Conservation (phyloP, 2,888 invertebrate species). For the Anaspis maculata region DNA sequence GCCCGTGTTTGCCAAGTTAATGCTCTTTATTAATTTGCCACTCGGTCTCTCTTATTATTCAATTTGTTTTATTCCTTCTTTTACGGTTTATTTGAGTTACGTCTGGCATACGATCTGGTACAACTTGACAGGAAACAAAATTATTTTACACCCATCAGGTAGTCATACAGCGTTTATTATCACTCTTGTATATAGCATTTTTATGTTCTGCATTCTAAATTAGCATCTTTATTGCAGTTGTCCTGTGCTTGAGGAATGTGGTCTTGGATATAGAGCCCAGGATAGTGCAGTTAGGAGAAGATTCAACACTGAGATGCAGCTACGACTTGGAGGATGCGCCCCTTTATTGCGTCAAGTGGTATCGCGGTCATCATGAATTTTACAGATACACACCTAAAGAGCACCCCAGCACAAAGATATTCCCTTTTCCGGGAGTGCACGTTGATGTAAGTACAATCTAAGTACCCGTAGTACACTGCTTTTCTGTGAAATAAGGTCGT, state of each 20-base stretch:
- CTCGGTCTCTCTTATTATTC: too few relatives aligned
- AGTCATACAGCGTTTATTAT: too few relatives aligned
- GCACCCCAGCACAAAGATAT: slow-evolving; percentile 61
- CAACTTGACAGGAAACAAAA: too few relatives aligned
- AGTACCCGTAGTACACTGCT: too few relatives aligned
- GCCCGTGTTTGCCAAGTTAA: too few relatives aligned
- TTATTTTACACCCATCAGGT: neutral
- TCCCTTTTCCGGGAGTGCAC: slow-evolving; percentile 63
- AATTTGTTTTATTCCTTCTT: too few relatives aligned
- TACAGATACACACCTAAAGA: slow-evolving; percentile 73
- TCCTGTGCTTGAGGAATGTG: slow-evolving; percentile 62
- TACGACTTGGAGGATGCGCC: slow-evolving; percentile 70
- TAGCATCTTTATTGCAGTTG: slow-evolving; percentile 41
- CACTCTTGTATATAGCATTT: too few relatives aligned
- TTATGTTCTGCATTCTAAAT: too few relatives aligned
- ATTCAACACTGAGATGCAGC: slow-evolving; percentile 62
- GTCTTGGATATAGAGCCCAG: slow-evolving; percentile 61
- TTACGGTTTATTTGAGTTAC: too few relatives aligned
- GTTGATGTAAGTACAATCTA: slow-evolving; percentile 81
- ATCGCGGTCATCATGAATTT: slow-evolving; percentile 74
- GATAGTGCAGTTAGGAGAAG: slow-evolving; percentile 60
- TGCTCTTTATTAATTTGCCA: too few relatives aligned
- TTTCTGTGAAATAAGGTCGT: too few relatives aligned
- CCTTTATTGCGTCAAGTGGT: slow-evolving; percentile 80
- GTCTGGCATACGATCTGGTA: too few relatives aligned